Evolutionary conservation across 1,140 invertebrate genomes (phyloP), one percentile per base, ranked within the genome.

Genomic region (Drosophila arawakana): DNA sequence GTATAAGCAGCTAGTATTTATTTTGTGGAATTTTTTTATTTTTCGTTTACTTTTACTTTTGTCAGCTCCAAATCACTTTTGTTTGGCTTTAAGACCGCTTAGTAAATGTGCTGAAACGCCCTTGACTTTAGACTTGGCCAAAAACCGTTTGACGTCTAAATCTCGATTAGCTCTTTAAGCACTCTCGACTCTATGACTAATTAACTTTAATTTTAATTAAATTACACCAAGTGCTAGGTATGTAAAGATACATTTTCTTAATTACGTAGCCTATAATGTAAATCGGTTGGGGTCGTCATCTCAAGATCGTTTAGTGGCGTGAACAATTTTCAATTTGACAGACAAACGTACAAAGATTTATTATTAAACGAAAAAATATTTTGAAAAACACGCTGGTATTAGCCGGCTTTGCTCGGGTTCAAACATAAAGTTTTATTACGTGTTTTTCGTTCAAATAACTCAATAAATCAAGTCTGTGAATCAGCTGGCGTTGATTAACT

Each of bases 41-140:
- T 30, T 30, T 30, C 6, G 46, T 80, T 81, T 71, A 68, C 82
- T 86, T 86, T 86, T 88, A 86, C 82, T 86, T 86, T 86, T 76
- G 62, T 60, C 71, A 18, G 15, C 54, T 54, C 50, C 25, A 30
- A 30, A 49, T 10, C 47, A 15, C 8, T 10, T 25, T 6, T 66
- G 58, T 57, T 41, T 43, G 11, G n/a, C 11, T 13, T 15, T 15
- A 15, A n/a, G n/a, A 2, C 18, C 18, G 18, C 18, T 35, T 5
- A 30, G 25, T 30, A 30, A 72, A 52, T 54, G 57, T 69, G 65
- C 49, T 68, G 30, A 37, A 3, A 4, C n/a, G 58, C 62, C 72
- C 72, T 62, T 76, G 61, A 66, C 73, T 66, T 61, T 57, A 50
- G 39, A 39, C 43, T 37, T 54, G 35, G 62, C 55, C 58, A 70